Evolutionary conservation across 2,888 invertebrate genomes (phyloP).

Genomic region (Drosophila maculinotata): DNA sequence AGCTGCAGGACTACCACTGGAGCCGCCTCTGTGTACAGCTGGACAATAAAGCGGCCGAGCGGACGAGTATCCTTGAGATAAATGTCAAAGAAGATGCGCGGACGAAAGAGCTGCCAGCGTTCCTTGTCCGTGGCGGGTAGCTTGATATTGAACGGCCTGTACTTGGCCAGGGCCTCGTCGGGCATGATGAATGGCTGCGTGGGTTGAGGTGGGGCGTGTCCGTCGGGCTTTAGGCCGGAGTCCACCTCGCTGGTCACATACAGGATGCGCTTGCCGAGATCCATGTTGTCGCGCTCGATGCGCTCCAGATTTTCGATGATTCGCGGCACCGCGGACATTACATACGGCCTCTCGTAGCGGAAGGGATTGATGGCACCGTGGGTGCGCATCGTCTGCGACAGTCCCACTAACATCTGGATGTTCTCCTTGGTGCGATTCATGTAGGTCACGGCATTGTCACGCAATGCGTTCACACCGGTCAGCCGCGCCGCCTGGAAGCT

Average conservation of each 20-base stretch:
- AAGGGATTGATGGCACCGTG: slow-evolving; percentile 44
- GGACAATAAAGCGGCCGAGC: slow-evolving; percentile 69
- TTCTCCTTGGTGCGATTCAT: slow-evolving; percentile 63
- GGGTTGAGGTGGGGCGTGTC: not conserved
- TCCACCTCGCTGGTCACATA: slow-evolving; percentile 47
- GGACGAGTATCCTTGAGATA: slow-evolving; percentile 63
- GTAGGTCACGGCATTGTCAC: slow-evolving; percentile 51
- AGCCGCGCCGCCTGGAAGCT: slow-evolving; percentile 45
- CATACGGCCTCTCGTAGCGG: slow-evolving; percentile 23
- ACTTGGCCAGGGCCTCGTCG: slow-evolving; percentile 49
- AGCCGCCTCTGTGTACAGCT: slow-evolving; percentile 75
- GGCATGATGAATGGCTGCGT: slow-evolving; percentile 35
- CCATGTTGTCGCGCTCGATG: slow-evolving; percentile 36
- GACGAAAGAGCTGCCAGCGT: slow-evolving; percentile 64
- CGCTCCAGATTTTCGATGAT: slow-evolving; percentile 22
- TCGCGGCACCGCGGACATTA: slow-evolving; percentile 31
- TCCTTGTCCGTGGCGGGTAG: slow-evolving; percentile 53
- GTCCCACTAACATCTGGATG: slow-evolving; percentile 44
- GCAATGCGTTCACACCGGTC: slow-evolving; percentile 47
- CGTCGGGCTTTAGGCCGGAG: slow-evolving; percentile 35
- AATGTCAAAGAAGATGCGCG: slow-evolving; percentile 72
- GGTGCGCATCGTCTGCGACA: slow-evolving; percentile 43
- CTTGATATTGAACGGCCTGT: slow-evolving; percentile 42
- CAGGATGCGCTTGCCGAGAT: slow-evolving; percentile 53
- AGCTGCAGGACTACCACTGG: slow-evolving; percentile 72